phyloP scores from a whole-genome alignment of 2,113 vertebrate species.

The Phalacrocorax brasilianus region DNA sequence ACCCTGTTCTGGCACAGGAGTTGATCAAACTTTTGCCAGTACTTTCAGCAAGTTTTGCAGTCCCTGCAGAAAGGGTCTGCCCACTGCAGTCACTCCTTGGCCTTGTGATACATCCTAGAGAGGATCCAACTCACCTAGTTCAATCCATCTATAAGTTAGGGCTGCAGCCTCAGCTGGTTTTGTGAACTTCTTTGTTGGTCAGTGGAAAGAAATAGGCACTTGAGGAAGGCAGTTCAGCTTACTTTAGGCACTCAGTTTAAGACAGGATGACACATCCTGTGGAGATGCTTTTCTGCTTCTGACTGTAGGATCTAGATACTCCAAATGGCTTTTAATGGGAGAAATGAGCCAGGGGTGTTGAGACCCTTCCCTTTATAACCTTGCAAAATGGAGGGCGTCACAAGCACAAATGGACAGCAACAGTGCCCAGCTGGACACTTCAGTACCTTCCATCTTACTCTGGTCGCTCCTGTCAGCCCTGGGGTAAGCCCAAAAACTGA shows the following conservation, averaged over 20 bases:
- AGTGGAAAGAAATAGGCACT: not conserved
- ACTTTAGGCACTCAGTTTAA: not conserved
- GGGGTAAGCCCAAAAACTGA: not conserved
- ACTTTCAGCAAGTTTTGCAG: not conserved
- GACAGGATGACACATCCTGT: not conserved
- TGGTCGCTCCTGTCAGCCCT: not conserved
- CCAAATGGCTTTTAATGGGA: not conserved
- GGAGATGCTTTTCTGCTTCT: not conserved
- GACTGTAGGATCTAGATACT: not conserved
- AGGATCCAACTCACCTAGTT: not conserved
- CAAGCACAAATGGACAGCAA: not conserved
- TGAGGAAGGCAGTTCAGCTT: not conserved
- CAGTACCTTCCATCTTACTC: not conserved
- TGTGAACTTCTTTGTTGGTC: not conserved
- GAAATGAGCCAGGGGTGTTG: not conserved
- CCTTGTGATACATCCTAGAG: not conserved
- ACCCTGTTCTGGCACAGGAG: not conserved
- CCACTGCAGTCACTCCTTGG: no score
- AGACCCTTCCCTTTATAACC: not conserved
- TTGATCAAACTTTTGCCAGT: not conserved
- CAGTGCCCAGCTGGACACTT: not conserved
- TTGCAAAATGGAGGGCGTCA: not conserved
- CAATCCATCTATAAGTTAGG: not conserved
- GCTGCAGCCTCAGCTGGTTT: not conserved
- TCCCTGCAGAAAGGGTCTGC: not conserved